Evolutionary conservation across 2,888 invertebrate genomes (phyloP).

Genomic region (Parthenolecanium corni): DNA sequence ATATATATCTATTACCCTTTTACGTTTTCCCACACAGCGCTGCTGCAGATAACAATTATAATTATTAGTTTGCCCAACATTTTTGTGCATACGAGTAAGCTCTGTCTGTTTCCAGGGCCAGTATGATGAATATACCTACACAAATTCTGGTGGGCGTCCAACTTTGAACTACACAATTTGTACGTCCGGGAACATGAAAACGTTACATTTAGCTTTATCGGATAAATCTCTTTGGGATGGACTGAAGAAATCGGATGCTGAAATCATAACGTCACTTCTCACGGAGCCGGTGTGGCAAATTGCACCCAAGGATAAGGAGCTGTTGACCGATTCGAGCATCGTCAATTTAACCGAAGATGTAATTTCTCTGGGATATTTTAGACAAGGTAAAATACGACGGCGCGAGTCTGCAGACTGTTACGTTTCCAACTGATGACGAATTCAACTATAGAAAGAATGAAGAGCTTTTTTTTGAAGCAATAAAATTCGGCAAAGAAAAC

Average conservation of each 20-base stretch:
- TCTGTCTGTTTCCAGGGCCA: too few species aligned
- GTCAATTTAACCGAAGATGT: constrained; percentile 74
- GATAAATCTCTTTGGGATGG: constrained; percentile 77
- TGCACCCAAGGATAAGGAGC: constrained; percentile 53
- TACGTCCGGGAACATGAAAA: constrained; percentile 64
- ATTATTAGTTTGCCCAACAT: too few species aligned
- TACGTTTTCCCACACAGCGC: too few species aligned
- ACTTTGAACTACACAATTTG: constrained; percentile 76
- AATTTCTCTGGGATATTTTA: constrained; percentile 61
- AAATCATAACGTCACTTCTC: constrained; percentile 59
- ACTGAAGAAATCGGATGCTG: constrained; percentile 58
- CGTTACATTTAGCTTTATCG: constrained; percentile 62
- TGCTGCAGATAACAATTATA: too few species aligned
- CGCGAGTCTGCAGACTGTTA: too few species aligned
- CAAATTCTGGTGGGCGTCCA: constrained; percentile 55
- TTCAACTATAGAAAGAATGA: too few species aligned
- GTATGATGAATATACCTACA: constrained; percentile 67
- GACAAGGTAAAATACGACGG: constrained; percentile 60
- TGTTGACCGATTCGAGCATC: constrained; percentile 56
- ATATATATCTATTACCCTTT: too few species aligned
- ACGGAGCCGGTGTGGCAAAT: constrained; percentile 82
- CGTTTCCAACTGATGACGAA: too few species aligned
- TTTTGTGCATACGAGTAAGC: too few species aligned
- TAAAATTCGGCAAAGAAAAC: too few species aligned
- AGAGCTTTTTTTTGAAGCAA: too few species aligned